Conservation (phyloP, 2,113 vertebrate genomes). For the Tympanuchus pallidicinctus region DNA sequence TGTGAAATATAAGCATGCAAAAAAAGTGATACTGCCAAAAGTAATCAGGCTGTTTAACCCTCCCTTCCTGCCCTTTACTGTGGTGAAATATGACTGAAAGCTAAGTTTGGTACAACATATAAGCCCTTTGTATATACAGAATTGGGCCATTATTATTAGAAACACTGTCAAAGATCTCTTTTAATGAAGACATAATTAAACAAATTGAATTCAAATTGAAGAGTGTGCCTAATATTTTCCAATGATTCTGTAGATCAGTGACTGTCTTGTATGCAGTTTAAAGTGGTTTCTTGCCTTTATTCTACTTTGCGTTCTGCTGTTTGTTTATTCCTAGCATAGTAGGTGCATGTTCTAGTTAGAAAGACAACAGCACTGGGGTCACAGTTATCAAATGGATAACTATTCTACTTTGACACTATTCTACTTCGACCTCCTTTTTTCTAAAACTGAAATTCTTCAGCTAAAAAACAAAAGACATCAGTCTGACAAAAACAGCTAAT, state of each 20-base stretch:
- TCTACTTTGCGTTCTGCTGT: not conserved
- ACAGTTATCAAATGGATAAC: not conserved
- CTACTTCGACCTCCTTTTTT: not conserved
- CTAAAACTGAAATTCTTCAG: not conserved
- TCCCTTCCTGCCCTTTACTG: slow-evolving; percentile 51
- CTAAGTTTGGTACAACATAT: not conserved
- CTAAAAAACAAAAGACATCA: not conserved
- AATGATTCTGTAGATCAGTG: not conserved
- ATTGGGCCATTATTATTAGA: not conserved
- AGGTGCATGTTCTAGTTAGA: not conserved
- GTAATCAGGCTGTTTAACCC: slow-evolving; percentile 35
- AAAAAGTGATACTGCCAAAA: slow-evolving; percentile 80
- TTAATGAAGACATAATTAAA: not conserved
- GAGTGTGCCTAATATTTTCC: not conserved
- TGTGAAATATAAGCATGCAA: not conserved
- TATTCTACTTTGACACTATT: not conserved
- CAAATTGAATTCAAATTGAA: not conserved
- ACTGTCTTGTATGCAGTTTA: not conserved
- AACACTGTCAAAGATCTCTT: not conserved
- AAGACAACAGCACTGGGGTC: not conserved
- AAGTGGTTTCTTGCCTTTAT: not conserved
- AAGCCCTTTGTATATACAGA: not conserved
- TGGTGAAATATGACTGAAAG: slow-evolving; percentile 76
- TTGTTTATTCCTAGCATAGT: not conserved
- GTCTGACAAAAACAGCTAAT: not conserved